These are phyloP conservation scores for Dolichopus griseipennis DNA, from an alignment of 2,888 invertebrate species.

Conservation along the genomic window DNA sequence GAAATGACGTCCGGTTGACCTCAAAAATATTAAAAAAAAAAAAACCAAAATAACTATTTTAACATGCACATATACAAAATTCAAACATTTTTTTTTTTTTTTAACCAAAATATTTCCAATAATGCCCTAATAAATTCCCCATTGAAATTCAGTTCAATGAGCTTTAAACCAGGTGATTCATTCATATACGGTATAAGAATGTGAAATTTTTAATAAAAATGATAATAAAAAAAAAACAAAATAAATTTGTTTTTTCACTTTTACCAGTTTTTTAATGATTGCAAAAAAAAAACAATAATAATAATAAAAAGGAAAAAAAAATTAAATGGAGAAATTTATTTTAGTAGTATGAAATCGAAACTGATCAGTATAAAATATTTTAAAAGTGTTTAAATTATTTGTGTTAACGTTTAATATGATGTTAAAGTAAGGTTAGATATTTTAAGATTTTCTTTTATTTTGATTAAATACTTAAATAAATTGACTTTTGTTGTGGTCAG, in stretches of 20 bases:
- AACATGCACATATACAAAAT: not conserved
- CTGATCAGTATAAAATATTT: too few relatives aligned
- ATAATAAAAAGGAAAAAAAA: too few relatives aligned
- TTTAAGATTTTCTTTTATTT: too few relatives aligned
- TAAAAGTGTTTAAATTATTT: too few relatives aligned
- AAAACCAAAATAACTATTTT: not conserved
- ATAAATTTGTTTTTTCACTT: not conserved
- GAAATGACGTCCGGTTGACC: not conserved
- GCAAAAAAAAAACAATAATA: not conserved
- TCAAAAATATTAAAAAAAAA: not conserved
- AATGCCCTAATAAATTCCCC: not conserved
- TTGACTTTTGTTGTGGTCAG: too few relatives aligned
- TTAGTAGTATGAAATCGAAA: too few relatives aligned
- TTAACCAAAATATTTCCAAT: not conserved
- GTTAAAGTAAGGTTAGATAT: too few relatives aligned
- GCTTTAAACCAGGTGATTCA: not conserved
- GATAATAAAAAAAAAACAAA: too few relatives aligned
- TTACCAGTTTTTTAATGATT: not conserved
- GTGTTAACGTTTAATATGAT: too few relatives aligned
- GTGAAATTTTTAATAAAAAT: too few relatives aligned
- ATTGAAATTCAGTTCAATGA: not conserved
- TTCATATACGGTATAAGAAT: not conserved
- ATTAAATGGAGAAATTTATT: too few relatives aligned
- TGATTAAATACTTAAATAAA: too few relatives aligned
- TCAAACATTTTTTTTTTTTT: not conserved